Base-by-base conservation (phyloP, 2,888 invertebrate genomes). In the Heliconius charithonia region DNA sequence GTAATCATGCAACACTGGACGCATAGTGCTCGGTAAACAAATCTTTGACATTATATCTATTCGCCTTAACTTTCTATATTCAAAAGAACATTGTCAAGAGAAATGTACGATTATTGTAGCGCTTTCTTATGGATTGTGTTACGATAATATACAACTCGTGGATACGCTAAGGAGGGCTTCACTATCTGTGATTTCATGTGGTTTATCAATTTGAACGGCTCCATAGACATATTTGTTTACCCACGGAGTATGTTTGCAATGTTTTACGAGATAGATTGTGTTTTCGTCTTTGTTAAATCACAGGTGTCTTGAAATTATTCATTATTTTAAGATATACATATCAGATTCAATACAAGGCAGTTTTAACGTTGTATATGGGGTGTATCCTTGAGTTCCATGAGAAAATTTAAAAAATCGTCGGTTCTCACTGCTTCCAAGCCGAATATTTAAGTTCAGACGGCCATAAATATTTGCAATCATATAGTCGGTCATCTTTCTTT, bases 81-180 rank as follows among this genome's bases (percentile, higher is more conserved):
- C 92, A 93, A 93, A 93, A 93, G 91, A 93, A 93, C 92, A 90
- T 93, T 93, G 93, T 93, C 93, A 93, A 93, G 93, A 91, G 92
- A 92, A 92, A 94, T 90, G 90, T 94, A 94, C 92, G 93, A 93
- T 94, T 94, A 94, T 93, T 93, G 92, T 92, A 87, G 89, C 85
- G 89, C 89, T 93, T 88, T 91, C 92, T 92, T 92, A 92, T 92
- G 93, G 93, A 93, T 93, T 91, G 92, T 92, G 90, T 92, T 93
- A 91, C 92, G 89, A 93, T 93, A 92, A 91, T 91, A 91, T 91
- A 93, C 90, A 92, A 90, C 90, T 92, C 91, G 89, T 86, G 87
- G 86, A 86, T 86, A 88, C 89, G 89, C 88, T 92, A 90, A 91
- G 89, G 88, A 90, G 89, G 88, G 89, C 88, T 86, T 86, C 88